A percentile compares a stretch with the other conserved stretches of the same genome.
Evolutionary conservation across 92 coral and sea anemone genomes (phyloP).

Genomic region (Blastomussa wellsi): DNA sequence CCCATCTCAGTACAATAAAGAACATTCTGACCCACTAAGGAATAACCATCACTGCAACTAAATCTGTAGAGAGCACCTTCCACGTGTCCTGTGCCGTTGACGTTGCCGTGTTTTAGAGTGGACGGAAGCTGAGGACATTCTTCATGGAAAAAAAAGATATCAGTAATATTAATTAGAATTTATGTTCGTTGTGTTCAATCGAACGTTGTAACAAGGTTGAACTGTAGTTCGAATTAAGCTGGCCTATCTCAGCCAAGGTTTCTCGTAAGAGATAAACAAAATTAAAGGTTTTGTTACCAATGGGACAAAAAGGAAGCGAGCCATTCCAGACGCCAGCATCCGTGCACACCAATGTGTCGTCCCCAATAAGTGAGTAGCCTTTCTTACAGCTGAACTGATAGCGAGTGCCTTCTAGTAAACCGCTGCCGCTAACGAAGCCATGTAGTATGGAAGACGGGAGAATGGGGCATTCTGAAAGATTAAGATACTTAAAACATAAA

Average conservation of each 20-base stretch:
- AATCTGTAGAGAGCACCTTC: slow-evolving; percentile 17
- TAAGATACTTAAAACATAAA: background rate
- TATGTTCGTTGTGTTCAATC: no score
- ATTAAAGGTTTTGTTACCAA: slow-evolving; percentile 2
- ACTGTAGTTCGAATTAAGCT: background rate
- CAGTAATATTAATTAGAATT: no score
- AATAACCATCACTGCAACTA: slow-evolving; percentile 24
- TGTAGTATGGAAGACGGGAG: slow-evolving; percentile 4
- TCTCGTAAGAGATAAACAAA: background rate
- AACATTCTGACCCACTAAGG: slow-evolving; percentile 13
- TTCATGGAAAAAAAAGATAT: background rate
- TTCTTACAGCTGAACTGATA: slow-evolving; percentile 1
- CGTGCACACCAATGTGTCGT: slow-evolving; percentile 4
- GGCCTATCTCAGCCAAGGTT: background rate
- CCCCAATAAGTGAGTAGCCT: slow-evolving; percentile 24
- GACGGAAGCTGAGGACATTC: slow-evolving; percentile 27
- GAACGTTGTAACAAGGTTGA: background rate
- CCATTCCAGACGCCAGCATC: slow-evolving; percentile 23
- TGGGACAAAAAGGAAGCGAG: slow-evolving; percentile 23
- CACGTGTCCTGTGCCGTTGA: slow-evolving; percentile 23
- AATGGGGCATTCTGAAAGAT: slow-evolving; percentile 9
- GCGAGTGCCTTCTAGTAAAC: slow-evolving; percentile 27
- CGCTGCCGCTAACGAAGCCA: slow-evolving; percentile 19
- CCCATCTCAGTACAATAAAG: slow-evolving; percentile 32
- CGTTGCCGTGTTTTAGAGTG: background rate